Conservation (phyloP, 2,888 invertebrate genomes). For the Isotomurus palustris region DNA sequence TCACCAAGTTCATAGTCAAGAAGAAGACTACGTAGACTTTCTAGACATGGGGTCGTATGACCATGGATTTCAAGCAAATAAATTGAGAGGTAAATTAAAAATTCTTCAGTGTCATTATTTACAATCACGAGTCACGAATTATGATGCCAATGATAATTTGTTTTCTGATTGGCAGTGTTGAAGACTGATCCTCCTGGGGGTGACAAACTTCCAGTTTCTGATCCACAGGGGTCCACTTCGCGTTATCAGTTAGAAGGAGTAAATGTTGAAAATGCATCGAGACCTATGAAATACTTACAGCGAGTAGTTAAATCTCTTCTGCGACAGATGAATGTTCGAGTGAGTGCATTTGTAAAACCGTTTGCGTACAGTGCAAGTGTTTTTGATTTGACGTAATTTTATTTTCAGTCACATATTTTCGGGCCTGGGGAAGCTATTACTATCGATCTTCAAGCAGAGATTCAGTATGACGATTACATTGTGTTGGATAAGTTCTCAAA, state of each 20-base stretch:
- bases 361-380: background rate
- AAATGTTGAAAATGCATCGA: conserved; percentile 1
- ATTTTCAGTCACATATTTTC: conserved; percentile 36
- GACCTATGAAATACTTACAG: conserved; percentile 32
- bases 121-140: too few species aligned
- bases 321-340: conserved; percentile 42
- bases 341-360: conserved; percentile 9
- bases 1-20: too few species aligned
- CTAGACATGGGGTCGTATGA: conserved; percentile 44
- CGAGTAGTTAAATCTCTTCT: conserved; percentile 40
- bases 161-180: too few species aligned
- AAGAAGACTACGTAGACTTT: conserved; percentile 36
- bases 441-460: conserved; percentile 43
- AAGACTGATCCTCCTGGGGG: too few species aligned
- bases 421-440: conserved; percentile 45
- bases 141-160: too few species aligned
- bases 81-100: background rate
- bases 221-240: too few species aligned
- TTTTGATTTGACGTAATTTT: background rate
- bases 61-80: conserved; percentile 36
- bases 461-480: conserved; percentile 41
- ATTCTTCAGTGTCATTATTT: too few species aligned
- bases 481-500: conserved; percentile 35
- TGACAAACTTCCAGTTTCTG: too few species aligned
- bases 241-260: too few species aligned